phyloP scores from a whole-genome alignment of 2,113 vertebrate genomes.

The Casuarius casuarius region DNA sequence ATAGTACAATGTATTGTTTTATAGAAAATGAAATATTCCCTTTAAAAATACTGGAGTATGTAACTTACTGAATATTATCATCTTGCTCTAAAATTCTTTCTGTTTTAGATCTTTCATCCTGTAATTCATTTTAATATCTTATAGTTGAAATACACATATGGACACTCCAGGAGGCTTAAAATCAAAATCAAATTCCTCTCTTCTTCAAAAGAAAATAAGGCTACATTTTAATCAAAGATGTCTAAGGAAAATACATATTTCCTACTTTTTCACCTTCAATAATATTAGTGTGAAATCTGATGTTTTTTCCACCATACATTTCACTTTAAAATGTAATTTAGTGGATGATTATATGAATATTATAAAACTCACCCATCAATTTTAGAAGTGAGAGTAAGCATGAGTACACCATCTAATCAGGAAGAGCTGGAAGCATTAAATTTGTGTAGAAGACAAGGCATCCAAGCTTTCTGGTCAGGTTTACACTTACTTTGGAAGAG shows the following conservation, averaged over 20 bases:
- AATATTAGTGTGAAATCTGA: slow-evolving; percentile 1
- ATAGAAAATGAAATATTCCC: neutral
- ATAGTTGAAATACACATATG: neutral
- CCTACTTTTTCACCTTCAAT: neutral
- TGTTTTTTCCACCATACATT: neutral
- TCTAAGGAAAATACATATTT: neutral
- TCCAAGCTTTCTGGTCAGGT: neutral
- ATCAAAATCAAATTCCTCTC: neutral
- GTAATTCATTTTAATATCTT: slow-evolving; percentile 12
- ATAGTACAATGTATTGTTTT: neutral
- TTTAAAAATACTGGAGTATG: neutral
- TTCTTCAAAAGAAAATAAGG: slow-evolving; percentile 61
- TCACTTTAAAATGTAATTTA: slow-evolving; percentile 5
- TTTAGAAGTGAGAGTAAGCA: neutral
- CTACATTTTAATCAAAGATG: slow-evolving; percentile 22
- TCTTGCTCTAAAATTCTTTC: neutral
- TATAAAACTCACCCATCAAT: neutral
- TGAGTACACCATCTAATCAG: neutral
- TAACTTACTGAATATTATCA: neutral
- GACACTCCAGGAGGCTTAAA: slow-evolving; percentile 18
- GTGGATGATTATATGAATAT: neutral
- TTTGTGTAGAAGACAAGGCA: neutral
- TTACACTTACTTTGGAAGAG: neutral
- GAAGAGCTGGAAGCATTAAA: neutral
- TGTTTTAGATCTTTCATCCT: neutral